These are phyloP conservation scores for Beris morrisii DNA, from an alignment of 2,888 invertebrate species.

Conservation along the genomic window DNA sequence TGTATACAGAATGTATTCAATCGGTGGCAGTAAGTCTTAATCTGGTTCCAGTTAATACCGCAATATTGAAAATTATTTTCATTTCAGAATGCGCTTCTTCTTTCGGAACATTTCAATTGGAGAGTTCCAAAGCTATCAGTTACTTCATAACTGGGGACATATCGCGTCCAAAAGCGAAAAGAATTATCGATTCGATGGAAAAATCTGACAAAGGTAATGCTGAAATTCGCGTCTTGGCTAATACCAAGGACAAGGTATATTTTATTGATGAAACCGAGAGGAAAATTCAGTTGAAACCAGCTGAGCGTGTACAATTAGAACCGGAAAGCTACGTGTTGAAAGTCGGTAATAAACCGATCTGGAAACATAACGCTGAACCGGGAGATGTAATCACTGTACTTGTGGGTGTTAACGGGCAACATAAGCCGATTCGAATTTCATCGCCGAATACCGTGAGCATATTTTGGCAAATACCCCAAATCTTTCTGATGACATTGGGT, in stretches of 20 bases:
- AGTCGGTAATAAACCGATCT: not conserved
- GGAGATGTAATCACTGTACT: slow-evolving; percentile 55
- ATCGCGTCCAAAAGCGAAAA: not conserved
- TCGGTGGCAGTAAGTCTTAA: too few relatives aligned
- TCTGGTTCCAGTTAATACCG: too few relatives aligned
- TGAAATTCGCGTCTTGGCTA: slow-evolving; percentile 6
- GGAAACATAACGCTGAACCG: slow-evolving; percentile 38
- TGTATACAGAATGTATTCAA: not conserved
- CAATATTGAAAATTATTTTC: not conserved
- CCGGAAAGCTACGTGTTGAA: not conserved
- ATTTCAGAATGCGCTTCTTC: slow-evolving; percentile 16
- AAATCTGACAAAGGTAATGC: slow-evolving; percentile 23
- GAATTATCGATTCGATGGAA: not conserved
- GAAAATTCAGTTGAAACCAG: too few relatives aligned
- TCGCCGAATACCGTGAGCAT: slow-evolving; percentile 61
- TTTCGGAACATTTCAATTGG: slow-evolving; percentile 11
- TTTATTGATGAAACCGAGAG: too few relatives aligned
- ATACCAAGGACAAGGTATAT: too few relatives aligned
- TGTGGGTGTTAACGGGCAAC: slow-evolving; percentile 33
- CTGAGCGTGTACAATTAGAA: too few relatives aligned
- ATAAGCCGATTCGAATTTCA: slow-evolving; percentile 43
- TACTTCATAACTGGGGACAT: slow-evolving; percentile 22
- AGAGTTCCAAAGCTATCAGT: slow-evolving; percentile 25
- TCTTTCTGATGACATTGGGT: slow-evolving; percentile 66
- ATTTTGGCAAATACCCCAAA: slow-evolving; percentile 69